Evolutionary conservation across 2,888 invertebrate genomes (phyloP).

Genomic region (Erebia aethiops): DNA sequence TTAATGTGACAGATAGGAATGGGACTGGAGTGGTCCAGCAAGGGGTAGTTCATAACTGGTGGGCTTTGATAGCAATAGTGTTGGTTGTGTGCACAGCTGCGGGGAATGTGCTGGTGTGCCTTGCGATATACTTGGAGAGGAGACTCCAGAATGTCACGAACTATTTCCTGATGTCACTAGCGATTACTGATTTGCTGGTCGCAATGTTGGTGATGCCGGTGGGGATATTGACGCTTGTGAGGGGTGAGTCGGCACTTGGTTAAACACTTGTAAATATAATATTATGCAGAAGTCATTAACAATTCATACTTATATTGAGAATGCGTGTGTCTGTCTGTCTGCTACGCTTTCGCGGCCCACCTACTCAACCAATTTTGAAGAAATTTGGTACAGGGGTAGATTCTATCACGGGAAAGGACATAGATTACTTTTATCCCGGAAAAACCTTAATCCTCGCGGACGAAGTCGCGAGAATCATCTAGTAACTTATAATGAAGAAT

Average conservation of each 20-base stretch:
- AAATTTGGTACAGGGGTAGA: no score
- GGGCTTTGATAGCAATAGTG: conserved; percentile 89
- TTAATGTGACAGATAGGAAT: conserved; percentile 52
- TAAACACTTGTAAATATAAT: neutral
- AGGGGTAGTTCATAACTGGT: conserved; percentile 86
- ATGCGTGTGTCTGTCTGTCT: no score
- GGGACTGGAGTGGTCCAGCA: conserved; percentile 47
- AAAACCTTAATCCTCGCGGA: no score
- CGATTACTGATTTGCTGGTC: conserved; percentile 97
- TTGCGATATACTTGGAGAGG: conserved; percentile 96
- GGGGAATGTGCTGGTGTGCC: conserved; percentile 96
- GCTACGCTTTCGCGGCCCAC: no score
- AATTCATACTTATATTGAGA: no score
- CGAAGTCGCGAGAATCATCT: no score
- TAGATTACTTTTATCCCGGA: no score
- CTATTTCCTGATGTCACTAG: conserved; percentile 97
- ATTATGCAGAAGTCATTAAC: no score
- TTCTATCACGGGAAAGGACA: no score
- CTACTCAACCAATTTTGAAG: no score
- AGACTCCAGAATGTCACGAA: conserved; percentile 98
- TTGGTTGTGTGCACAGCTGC: conserved; percentile 93
- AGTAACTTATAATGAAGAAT: no score
- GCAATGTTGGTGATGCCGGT: conserved; percentile 98
- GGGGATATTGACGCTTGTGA: conserved; percentile 91
- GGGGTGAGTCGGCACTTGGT: conserved; percentile 84